Percentiles rank a stretch among this genome's conserved stretches.
These are phyloP conservation scores for Osmoderma eremita DNA, from an alignment of 2,888 invertebrate genomes.

Conservation along the genomic window DNA sequence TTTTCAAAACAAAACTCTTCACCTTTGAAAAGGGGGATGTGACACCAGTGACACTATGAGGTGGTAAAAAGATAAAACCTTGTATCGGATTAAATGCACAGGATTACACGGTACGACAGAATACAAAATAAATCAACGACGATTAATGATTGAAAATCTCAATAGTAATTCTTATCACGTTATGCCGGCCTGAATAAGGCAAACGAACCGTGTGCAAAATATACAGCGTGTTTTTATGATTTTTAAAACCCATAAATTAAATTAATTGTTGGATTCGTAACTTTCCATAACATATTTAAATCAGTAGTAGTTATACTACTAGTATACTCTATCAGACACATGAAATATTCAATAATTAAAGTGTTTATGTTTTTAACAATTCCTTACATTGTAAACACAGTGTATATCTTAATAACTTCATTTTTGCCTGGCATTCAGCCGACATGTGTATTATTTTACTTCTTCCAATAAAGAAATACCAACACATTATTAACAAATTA, in stretches of 20 bases:
- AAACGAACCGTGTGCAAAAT: conserved; percentile 24
- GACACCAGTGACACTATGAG: not conserved
- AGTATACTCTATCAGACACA: no score
- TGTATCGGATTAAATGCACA: not conserved
- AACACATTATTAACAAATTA: no score
- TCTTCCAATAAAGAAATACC: no score
- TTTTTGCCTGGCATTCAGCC: no score
- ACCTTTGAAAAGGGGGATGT: not conserved
- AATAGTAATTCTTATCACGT: conserved; percentile 19
- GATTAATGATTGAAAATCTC: conserved; percentile 4
- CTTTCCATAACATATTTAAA: no score
- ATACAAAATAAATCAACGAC: conserved; percentile 1
- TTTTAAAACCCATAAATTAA: not conserved
- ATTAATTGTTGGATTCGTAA: no score
- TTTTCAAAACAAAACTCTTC: not conserved
- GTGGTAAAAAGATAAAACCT: not conserved
- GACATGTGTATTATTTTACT: no score
- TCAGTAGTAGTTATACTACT: no score
- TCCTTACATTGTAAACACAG: no score
- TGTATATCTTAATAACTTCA: no score
- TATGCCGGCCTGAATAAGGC: not conserved
- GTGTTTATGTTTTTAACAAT: no score
- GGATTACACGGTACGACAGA: not conserved
- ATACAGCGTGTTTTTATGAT: not conserved
- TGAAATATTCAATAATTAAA: no score